Conservation (phyloP, 2,113 vertebrate species). For the Centropus bengalensis region DNA sequence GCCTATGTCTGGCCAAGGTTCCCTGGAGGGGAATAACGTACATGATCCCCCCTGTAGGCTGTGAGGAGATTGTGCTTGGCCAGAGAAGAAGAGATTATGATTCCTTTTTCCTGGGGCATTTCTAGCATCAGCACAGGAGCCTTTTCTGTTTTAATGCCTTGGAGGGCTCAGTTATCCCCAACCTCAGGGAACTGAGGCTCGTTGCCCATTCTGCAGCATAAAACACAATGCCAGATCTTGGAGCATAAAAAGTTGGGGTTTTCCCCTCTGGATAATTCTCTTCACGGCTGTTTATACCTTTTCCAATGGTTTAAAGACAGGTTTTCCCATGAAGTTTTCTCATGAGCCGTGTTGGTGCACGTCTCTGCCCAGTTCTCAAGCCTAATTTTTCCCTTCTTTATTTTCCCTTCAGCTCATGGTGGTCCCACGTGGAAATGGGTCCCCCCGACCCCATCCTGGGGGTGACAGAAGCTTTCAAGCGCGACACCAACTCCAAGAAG, state of each 20-base stretch:
- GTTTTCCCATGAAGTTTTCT: not conserved
- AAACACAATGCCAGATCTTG: not conserved
- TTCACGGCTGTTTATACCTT: not conserved
- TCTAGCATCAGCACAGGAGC: not conserved
- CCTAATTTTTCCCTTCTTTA: not conserved
- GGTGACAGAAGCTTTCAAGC: conserved; percentile 93
- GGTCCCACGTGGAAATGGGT: conserved; percentile 94
- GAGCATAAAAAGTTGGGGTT: not conserved
- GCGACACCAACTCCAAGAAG: conserved; percentile 91
- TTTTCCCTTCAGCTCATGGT: conserved; percentile 87
- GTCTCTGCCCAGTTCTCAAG: not conserved
- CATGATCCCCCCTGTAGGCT: not conserved
- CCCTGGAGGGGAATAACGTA: not conserved
- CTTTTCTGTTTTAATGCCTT: not conserved
- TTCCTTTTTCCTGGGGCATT: not conserved
- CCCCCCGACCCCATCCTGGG: conserved; percentile 95
- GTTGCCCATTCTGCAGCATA: not conserved
- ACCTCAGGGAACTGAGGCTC: not conserved
- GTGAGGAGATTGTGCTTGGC: not conserved
- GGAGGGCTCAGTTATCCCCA: not conserved
- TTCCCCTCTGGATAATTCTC: not conserved
- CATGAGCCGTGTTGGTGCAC: accelerated
- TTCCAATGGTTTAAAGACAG: not conserved
- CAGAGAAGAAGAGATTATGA: not conserved
- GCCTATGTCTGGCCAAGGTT: not conserved